phyloP scores from a whole-genome alignment of 2,113 vertebrate genomes.

The Orientallactaga bullata region DNA sequence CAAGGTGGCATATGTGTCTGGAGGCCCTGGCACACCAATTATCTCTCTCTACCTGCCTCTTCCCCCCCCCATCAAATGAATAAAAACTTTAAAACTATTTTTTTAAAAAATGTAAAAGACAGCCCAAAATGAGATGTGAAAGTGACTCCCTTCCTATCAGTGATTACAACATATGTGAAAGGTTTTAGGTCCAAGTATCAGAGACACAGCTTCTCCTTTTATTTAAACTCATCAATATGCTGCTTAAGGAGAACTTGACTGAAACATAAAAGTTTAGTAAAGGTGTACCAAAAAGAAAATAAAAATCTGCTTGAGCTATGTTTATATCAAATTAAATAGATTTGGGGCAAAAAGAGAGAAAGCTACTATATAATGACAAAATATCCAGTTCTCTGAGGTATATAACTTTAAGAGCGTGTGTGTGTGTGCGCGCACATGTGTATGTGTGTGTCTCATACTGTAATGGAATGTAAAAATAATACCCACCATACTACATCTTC shows the following conservation, averaged over 20 bases:
- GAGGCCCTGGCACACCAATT: background rate
- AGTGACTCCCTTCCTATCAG: background rate
- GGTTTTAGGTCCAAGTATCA: background rate
- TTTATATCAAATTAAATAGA: background rate
- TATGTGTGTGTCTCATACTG: background rate
- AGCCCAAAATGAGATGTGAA: background rate
- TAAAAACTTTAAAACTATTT: too few species aligned
- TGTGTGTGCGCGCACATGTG: background rate
- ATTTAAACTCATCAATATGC: background rate
- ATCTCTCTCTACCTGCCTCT: too few species aligned
- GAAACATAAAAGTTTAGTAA: background rate
- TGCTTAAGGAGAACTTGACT: background rate
- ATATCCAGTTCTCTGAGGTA: background rate
- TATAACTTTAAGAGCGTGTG: background rate
- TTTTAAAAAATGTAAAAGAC: background rate
- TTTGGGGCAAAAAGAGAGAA: background rate
- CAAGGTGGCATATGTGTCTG: too few species aligned
- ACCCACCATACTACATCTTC: background rate
- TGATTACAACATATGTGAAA: background rate
- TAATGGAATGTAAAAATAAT: background rate
- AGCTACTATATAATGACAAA: background rate
- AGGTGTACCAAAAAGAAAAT: background rate
- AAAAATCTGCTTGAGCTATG: background rate
- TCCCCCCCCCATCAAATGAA: too few species aligned
- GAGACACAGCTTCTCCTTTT: background rate